Evolutionary conservation across 2,888 invertebrate genomes (phyloP).

Genomic region (Tenthredo scrophulariae): DNA sequence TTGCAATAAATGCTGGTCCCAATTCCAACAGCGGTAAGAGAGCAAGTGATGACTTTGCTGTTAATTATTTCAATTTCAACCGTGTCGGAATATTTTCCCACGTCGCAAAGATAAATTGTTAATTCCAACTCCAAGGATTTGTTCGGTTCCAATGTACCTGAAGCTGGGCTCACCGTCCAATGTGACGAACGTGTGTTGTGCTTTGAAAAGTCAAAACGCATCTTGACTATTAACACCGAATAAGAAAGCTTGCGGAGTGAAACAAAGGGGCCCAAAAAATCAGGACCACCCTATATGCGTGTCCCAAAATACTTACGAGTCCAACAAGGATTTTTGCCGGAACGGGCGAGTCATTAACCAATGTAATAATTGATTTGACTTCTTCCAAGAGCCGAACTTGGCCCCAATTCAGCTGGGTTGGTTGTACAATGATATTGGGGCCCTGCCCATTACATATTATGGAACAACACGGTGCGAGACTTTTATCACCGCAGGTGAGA

Average conservation of each 20-base stretch:
- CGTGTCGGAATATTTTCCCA: slow-evolving; percentile 73
- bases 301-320: slow-evolving; percentile 77
- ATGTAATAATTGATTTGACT: slow-evolving; percentile 79
- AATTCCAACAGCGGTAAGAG: slow-evolving; percentile 82
- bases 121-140: slow-evolving; percentile 68
- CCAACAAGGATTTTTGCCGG: slow-evolving; percentile 80
- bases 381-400: slow-evolving; percentile 81
- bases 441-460: slow-evolving; percentile 82
- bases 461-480: slow-evolving; percentile 75
- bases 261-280: no score
- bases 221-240: background rate
- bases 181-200: slow-evolving; percentile 59
- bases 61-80: slow-evolving; percentile 74
- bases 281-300: no score
- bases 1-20: slow-evolving; percentile 85
- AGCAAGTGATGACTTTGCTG: slow-evolving; percentile 76
- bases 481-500: slow-evolving; percentile 77
- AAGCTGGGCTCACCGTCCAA: slow-evolving; percentile 66
- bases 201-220: slow-evolving; percentile 57
- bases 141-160: slow-evolving; percentile 71
- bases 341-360: slow-evolving; percentile 87
- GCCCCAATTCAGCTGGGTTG: slow-evolving; percentile 83
- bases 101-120: slow-evolving; percentile 72
- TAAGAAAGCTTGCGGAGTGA: no score
- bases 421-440: slow-evolving; percentile 84